These are phyloP conservation scores for Heterocephalus glaber DNA, from an alignment of 2,113 vertebrate genomes.

Conservation along the genomic window DNA sequence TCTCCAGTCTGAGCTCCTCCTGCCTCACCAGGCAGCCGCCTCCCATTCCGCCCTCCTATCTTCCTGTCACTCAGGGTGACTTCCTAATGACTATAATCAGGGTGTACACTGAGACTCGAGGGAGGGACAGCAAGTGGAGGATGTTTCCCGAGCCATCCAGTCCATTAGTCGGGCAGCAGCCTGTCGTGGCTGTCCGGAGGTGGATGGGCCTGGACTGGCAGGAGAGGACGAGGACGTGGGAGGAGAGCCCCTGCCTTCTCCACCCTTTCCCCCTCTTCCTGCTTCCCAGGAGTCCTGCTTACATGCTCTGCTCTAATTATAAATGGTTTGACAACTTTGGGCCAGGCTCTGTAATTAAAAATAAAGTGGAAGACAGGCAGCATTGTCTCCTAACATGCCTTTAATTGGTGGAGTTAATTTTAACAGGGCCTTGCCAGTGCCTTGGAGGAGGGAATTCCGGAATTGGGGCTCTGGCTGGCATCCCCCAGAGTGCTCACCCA, in stretches of 20 bases:
- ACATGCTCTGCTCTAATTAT: constrained; percentile 70
- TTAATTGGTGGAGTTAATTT: constrained; percentile 78
- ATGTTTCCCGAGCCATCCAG: background rate
- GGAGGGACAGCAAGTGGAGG: background rate
- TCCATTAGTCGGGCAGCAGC: constrained; percentile 41
- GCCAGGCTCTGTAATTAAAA: constrained; percentile 76
- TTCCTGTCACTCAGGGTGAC: constrained; percentile 75
- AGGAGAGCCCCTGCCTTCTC: background rate
- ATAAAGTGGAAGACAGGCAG: constrained; percentile 73
- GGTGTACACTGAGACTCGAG: background rate
- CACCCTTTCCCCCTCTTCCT: background rate
- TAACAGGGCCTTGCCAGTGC: constrained; percentile 45
- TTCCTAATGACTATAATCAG: constrained; percentile 85
- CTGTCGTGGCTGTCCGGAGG: background rate
- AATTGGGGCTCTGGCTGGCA: background rate
- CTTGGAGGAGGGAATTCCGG: constrained; percentile 64
- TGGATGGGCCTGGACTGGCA: background rate
- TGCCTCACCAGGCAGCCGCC: background rate
- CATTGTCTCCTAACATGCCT: constrained; percentile 67
- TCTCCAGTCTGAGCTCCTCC: background rate
- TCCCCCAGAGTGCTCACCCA: background rate
- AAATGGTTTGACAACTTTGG: constrained; percentile 73
- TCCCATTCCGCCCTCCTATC: constrained; percentile 25
- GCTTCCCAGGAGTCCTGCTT: constrained; percentile 37
- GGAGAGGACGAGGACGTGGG: background rate